phyloP scores from a whole-genome alignment of 2,113 vertebrate species.

The Stictonetta naevosa region DNA sequence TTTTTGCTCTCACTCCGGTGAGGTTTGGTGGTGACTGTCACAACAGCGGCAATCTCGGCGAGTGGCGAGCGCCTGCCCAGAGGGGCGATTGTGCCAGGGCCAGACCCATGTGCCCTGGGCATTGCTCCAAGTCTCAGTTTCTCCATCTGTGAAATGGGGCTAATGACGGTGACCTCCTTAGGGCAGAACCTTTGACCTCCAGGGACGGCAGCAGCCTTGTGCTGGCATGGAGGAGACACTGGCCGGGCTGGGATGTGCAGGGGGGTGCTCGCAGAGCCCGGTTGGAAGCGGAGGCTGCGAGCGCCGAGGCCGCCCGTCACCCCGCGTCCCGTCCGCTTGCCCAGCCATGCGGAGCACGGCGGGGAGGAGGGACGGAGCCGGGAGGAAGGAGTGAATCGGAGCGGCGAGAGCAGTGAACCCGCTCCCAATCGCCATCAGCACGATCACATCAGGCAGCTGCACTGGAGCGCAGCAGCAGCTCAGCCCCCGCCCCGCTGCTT shows the following conservation, averaged over 20 bases:
- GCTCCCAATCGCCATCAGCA: neutral
- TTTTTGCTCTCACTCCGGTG: neutral
- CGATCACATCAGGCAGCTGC: conserved; percentile 20
- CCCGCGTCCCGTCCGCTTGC: neutral
- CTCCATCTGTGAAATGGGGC: conserved; percentile 34
- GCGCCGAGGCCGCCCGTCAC: neutral
- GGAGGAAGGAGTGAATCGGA: conserved; percentile 7
- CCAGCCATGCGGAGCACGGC: neutral
- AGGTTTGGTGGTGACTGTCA: neutral
- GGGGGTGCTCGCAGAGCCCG: neutral
- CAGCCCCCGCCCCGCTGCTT: fast-evolving
- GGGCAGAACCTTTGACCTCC: neutral
- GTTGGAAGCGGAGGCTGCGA: neutral
- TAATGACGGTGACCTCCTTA: conserved; percentile 20
- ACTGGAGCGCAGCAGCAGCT: neutral
- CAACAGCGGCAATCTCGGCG: neutral
- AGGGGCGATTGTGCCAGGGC: neutral
- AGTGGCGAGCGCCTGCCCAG: neutral
- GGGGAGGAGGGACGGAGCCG: neutral
- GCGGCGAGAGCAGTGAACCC: neutral
- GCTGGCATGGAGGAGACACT: neutral
- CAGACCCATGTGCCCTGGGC: neutral
- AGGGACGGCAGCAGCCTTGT: neutral
- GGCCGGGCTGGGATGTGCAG: neutral
- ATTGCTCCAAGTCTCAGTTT: conserved; percentile 30